A percentile compares a stretch with the other conserved stretches of the same genome.
Evolutionary conservation across 1,140 invertebrate species (phyloP).

Genomic region (Bombus pyrosoma): DNA sequence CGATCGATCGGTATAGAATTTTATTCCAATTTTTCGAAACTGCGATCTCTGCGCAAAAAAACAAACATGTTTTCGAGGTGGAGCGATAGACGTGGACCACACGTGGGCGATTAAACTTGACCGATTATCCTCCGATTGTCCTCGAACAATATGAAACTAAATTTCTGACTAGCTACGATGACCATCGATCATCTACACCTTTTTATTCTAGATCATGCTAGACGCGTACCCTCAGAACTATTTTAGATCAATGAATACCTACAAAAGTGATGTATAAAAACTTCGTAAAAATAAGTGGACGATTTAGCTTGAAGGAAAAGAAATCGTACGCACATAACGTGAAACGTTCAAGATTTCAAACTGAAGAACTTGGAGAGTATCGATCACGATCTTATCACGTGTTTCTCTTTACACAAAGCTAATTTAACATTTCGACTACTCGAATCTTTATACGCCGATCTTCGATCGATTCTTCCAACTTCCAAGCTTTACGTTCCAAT

Average conservation of each 20-base stretch:
- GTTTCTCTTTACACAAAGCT: too few relatives aligned
- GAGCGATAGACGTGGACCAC: neutral
- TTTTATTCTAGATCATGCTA: neutral
- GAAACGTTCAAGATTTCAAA: too few relatives aligned
- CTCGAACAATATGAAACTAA: conserved; percentile 23
- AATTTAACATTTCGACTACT: too few relatives aligned
- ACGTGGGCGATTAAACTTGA: conserved; percentile 43
- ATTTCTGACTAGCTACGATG: conserved; percentile 10
- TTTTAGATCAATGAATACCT: neutral
- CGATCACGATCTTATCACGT: too few relatives aligned
- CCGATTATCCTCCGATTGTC: conserved; percentile 5
- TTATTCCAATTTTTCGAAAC: conserved; percentile 32
- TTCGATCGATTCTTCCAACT: too few relatives aligned
- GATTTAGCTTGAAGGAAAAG: too few relatives aligned
- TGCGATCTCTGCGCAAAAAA: conserved; percentile 1
- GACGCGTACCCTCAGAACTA: neutral
- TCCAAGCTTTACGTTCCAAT: too few relatives aligned
- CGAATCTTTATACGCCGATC: too few relatives aligned
- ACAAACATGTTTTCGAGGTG: neutral
- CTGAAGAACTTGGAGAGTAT: too few relatives aligned
- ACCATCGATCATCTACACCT: neutral
- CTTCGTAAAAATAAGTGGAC: neutral
- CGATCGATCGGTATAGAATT: conserved; percentile 27
- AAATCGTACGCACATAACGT: too few relatives aligned
- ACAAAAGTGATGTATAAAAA: neutral